Evolutionary conservation across 2,888 invertebrate species (phyloP).

Genomic region (Panzeria rudis): DNA sequence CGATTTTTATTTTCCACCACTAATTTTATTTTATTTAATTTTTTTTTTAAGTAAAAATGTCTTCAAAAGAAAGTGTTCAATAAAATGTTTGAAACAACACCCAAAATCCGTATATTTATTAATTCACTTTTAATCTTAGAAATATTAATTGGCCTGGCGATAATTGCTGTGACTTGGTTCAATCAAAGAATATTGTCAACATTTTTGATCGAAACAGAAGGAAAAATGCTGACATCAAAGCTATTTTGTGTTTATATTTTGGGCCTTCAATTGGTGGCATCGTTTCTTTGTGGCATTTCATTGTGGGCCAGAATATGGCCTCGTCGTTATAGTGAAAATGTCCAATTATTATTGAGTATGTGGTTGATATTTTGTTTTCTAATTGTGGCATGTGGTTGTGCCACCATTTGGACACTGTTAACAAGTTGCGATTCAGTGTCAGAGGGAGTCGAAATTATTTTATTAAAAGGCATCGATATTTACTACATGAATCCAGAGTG

Average conservation of each 20-base stretch:
- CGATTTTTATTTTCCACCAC: not conserved
- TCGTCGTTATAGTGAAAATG: conserved; percentile 77
- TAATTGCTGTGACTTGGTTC: conserved; percentile 75
- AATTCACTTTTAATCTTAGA: conserved; percentile 76
- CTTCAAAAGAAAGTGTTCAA: conserved; percentile 43
- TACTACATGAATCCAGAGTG: conserved; percentile 81
- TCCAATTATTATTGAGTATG: conserved; percentile 75
- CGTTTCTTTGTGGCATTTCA: conserved; percentile 76
- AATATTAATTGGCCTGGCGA: conserved; percentile 76
- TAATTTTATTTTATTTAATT: not conserved
- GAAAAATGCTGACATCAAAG: conserved; percentile 74
- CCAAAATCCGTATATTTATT: conserved; percentile 77
- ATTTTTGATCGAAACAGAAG: conserved; percentile 76
- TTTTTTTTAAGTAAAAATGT: too few species aligned
- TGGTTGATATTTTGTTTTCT: conserved; percentile 79
- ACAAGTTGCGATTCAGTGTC: conserved; percentile 74
- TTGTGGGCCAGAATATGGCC: conserved; percentile 79
- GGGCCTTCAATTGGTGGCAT: conserved; percentile 76
- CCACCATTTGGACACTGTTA: conserved; percentile 76
- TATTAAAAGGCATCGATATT: conserved; percentile 80
- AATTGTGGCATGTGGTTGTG: conserved; percentile 77
- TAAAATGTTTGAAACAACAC: conserved; percentile 81
- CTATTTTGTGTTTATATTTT: conserved; percentile 78
- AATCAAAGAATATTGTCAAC: conserved; percentile 76
- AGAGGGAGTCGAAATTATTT: conserved; percentile 75